Percentiles rank a stretch among this genome's conserved stretches.
phyloP scores from a whole-genome alignment of 2,797 vertebrate genomes.

The Staurois parvus region DNA sequence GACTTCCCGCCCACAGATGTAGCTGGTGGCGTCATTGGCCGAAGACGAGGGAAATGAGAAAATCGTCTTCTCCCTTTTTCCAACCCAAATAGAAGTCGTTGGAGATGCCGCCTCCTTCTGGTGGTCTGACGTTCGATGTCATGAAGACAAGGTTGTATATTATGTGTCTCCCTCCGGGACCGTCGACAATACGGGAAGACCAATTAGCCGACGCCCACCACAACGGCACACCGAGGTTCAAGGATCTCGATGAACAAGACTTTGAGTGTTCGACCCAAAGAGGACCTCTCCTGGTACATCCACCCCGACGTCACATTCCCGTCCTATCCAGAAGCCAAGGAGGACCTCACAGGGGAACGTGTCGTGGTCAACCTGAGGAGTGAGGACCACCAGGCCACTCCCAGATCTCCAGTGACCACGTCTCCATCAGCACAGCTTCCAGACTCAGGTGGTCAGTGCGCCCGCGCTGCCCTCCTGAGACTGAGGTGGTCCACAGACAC shows the following conservation, averaged over 20 bases:
- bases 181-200: background rate
- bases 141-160: background rate
- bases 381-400: no score
- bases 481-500: no score
- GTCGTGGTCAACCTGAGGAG: no score
- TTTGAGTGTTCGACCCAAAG: background rate
- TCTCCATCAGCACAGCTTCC: no score
- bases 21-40: background rate
- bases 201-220: background rate
- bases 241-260: background rate
- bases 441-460: no score
- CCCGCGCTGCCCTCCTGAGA: no score
- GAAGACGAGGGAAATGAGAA: background rate
- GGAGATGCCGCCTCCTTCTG: background rate
- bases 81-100: conserved; percentile 13
- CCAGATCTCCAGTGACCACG: no score
- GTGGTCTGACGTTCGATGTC: background rate
- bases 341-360: no score
- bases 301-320: no score
- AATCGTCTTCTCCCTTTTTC: background rate
- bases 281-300: no score
- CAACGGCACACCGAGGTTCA: background rate
- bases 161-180: background rate
- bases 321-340: no score
- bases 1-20: background rate